Evolutionary conservation across 2,888 invertebrate genomes (phyloP), one percentile per base, ranked within the genome.

Genomic region (Acleris laterana): DNA sequence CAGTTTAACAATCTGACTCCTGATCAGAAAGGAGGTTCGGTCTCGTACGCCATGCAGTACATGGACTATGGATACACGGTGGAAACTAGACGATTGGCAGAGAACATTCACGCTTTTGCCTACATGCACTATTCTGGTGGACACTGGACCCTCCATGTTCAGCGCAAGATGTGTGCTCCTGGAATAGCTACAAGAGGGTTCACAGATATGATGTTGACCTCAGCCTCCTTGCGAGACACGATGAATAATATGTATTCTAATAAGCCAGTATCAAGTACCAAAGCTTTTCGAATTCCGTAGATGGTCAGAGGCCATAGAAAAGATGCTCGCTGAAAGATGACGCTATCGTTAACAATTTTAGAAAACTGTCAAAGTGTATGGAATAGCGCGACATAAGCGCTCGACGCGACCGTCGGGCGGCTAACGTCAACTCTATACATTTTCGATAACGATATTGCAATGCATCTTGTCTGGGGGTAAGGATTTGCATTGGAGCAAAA

Each of bases 41-140:
- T 32, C 9, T 3, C 32, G 32, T 32, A 32, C 11, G 32, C 42
- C 13, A 55, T 55, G 55, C 55, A 55, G 16, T 55, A 42, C 1
- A 42, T 16, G 11, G 55, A 55, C 42, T 55, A 55, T 13, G 55
- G 55, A 7, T 55, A 55, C 42, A 11, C 16, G 5, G 13, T 42
- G 20, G 55, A 42, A 5, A 13, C 19, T 17, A 9, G 1, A 5
- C 55, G 55, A 5, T 19, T 55, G 6, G 20, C 42, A 5, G 55
- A 17, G 13, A 55, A 32, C 11, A 17, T 38, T 19, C 19, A 55
- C 6, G 22, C 42, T 3, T 55, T 55, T 16, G 55, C 55, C 11
- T 20, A 38, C 19, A 19, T 19, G 28, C 28, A 38, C 13, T 55
- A 20, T 22, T 13, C 38, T 20, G 55, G 20, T 42, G 38, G 38